Conservation (phyloP, 1,140 invertebrate genomes). For the Zaprionus lachaisei region DNA sequence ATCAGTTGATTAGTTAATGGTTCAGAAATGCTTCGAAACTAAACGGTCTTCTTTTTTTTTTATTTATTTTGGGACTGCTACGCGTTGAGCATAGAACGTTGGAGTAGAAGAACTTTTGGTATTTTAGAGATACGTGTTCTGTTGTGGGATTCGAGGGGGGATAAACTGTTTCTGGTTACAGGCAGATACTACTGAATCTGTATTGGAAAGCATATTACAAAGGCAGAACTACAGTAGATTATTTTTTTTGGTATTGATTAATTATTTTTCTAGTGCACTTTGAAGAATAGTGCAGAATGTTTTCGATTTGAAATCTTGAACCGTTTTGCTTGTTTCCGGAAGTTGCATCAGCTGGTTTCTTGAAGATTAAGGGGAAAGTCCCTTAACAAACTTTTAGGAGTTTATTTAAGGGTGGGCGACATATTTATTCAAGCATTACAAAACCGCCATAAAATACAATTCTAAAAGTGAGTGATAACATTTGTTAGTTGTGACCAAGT, state of each 20-base stretch:
- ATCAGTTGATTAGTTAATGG: conserved; percentile 13
- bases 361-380: conserved; percentile 11
- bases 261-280: conserved; percentile 40
- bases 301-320: conserved; percentile 1
- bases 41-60: conserved; percentile 35
- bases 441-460: conserved; percentile 57
- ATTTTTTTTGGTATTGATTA: conserved; percentile 14
- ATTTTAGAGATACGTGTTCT: conserved; percentile 63
- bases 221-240: conserved; percentile 41
- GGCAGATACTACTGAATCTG: conserved; percentile 63
- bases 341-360: not conserved
- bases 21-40: conserved; percentile 28
- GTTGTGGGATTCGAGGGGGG: conserved; percentile 32
- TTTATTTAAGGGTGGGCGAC: conserved; percentile 61
- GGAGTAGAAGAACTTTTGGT: conserved; percentile 65
- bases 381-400: conserved; percentile 27
- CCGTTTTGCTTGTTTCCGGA: conserved; percentile 9
- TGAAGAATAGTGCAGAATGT: conserved; percentile 27
- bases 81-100: conserved; percentile 45
- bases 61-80: conserved; percentile 30
- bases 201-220: conserved; percentile 55
- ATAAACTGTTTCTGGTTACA: conserved; percentile 57
- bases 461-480: conserved; percentile 39
- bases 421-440: conserved; percentile 61
- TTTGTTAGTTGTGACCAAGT: conserved; percentile 26